Percentiles rank a stretch among this genome's conserved stretches.
These are phyloP conservation scores for Vulpes ferrilata DNA, from an alignment of 2,113 vertebrate genomes.

Conservation along the genomic window DNA sequence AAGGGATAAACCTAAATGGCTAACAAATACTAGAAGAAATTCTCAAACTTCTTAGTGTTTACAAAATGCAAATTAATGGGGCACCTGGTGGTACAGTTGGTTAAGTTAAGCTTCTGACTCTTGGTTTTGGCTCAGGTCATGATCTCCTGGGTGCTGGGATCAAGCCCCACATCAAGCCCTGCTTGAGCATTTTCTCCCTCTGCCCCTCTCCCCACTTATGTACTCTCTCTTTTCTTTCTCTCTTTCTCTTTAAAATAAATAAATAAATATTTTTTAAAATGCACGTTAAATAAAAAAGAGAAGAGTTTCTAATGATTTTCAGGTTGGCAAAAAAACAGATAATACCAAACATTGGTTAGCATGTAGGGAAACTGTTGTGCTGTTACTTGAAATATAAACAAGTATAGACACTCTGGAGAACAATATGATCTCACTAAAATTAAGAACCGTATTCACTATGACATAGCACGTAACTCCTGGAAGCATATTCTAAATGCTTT, in stretches of 20 bases:
- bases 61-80: not conserved
- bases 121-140: not conserved
- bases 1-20: not conserved
- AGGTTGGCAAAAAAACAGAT: not conserved
- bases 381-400: not conserved
- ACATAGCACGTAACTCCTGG: not conserved
- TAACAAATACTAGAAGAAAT: not conserved
- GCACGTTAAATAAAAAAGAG: not conserved
- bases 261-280: not conserved
- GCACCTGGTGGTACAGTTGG: not conserved
- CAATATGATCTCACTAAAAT: not conserved
- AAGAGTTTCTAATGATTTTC: not conserved
- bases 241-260: not conserved
- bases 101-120: not conserved
- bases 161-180: not conserved
- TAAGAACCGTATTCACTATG: not conserved
- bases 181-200: not conserved
- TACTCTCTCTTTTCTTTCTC: not conserved
- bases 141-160: not conserved
- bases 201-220: not conserved
- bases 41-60: not conserved
- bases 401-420: not conserved
- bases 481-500: not conserved
- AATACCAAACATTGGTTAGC: not conserved
- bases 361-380: not conserved